Conservation (phyloP, 1,140 invertebrate species). For the Plutomurus gul region DNA sequence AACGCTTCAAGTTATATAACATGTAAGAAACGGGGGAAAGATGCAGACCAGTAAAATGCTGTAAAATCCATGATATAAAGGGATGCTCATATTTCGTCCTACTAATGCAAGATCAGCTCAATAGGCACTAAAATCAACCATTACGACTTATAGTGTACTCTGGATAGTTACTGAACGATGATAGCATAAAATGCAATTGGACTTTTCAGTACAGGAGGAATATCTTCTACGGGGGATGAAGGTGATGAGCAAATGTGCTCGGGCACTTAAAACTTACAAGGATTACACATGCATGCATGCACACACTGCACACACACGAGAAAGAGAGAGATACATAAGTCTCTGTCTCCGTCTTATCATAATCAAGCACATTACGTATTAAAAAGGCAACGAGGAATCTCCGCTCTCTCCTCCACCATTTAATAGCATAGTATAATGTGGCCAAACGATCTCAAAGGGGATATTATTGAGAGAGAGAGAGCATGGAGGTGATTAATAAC, state of each 20-base stretch:
- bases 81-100: too few relatives aligned
- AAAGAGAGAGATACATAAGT: slow-evolving; percentile 10
- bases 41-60: background rate
- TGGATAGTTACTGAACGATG: background rate
- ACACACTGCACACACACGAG: background rate
- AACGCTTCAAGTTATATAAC: too few relatives aligned
- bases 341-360: background rate
- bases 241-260: too few relatives aligned
- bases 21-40: background rate
- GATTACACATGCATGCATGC: background rate
- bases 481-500: slow-evolving; percentile 23
- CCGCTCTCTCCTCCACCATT: background rate
- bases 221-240: too few relatives aligned
- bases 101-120: too few relatives aligned
- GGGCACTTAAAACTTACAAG: too few relatives aligned
- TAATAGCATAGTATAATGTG: slow-evolving; percentile 1
- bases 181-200: background rate
- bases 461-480: slow-evolving; percentile 29
- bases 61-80: too few relatives aligned
- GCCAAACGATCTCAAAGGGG: slow-evolving; percentile 5
- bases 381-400: background rate
- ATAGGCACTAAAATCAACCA: background rate
- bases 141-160: too few relatives aligned
- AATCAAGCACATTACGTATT: background rate
- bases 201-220: too few relatives aligned